A percentile compares a stretch with the other conserved stretches of the same genome.
These are phyloP conservation scores for Pedionomus torquatus DNA, from an alignment of 2,113 vertebrate species.

Conservation along the genomic window DNA sequence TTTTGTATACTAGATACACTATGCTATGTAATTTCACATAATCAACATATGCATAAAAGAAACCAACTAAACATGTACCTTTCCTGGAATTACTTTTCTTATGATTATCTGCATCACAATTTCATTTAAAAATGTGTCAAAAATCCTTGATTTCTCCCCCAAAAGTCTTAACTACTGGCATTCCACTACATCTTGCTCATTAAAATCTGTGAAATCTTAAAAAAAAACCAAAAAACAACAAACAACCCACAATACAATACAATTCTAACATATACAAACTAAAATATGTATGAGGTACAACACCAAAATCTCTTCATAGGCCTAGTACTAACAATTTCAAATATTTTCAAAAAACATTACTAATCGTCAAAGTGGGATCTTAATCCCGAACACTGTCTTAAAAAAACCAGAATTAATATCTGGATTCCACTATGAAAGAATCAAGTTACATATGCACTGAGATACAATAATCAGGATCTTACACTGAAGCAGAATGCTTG, in stretches of 20 bases:
- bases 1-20: not conserved
- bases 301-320: not conserved
- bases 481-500: not conserved
- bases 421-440: not conserved
- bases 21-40: not conserved
- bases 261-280: not conserved
- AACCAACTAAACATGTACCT: not conserved
- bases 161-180: not conserved
- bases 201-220: not conserved
- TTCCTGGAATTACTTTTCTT: not conserved
- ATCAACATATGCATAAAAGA: not conserved
- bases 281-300: not conserved
- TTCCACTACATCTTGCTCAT: not conserved
- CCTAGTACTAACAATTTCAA: not conserved
- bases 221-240: too few species aligned
- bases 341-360: not conserved
- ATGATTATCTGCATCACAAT: not conserved
- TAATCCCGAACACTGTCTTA: not conserved
- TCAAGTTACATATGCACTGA: too few species aligned
- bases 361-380: not conserved
- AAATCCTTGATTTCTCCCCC: not conserved
- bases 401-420: not conserved
- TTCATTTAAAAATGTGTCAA: not conserved
- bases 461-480: not conserved
- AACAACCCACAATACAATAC: not conserved